These are phyloP conservation scores for Lysandra bellargus DNA, from an alignment of 2,888 invertebrate species.

Conservation along the genomic window DNA sequence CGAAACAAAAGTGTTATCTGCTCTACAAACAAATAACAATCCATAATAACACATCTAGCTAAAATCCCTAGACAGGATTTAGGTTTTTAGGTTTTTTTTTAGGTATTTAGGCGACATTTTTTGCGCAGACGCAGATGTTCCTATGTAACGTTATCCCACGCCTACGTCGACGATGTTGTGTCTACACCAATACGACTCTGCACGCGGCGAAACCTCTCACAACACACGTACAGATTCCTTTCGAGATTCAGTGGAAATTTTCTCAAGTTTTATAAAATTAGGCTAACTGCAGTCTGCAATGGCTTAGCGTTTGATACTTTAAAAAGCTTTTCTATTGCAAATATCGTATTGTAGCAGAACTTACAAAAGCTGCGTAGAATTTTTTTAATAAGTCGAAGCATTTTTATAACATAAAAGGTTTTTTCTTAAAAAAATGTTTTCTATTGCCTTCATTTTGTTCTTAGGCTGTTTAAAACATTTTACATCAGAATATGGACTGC, in stretches of 20 bases:
- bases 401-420: background rate
- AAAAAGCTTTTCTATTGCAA: background rate
- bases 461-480: background rate
- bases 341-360: background rate
- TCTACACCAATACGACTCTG: background rate
- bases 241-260: background rate
- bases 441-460: background rate
- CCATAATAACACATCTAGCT: background rate
- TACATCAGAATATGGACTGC: background rate
- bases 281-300: background rate
- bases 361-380: background rate
- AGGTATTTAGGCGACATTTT: constrained; percentile 6
- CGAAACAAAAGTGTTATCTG: background rate
- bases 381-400: background rate
- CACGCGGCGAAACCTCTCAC: background rate
- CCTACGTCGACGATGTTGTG: constrained; percentile 20
- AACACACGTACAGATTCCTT: background rate
- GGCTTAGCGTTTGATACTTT: no score
- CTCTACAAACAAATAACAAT: background rate
- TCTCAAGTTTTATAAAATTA: background rate
- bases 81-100: no score
- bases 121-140: constrained; percentile 26
- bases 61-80: background rate
- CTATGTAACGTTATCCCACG: constrained; percentile 21
- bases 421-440: background rate